Evolutionary conservation across 2,888 invertebrate genomes (phyloP).

Genomic region (Nemapogon koenigi): DNA sequence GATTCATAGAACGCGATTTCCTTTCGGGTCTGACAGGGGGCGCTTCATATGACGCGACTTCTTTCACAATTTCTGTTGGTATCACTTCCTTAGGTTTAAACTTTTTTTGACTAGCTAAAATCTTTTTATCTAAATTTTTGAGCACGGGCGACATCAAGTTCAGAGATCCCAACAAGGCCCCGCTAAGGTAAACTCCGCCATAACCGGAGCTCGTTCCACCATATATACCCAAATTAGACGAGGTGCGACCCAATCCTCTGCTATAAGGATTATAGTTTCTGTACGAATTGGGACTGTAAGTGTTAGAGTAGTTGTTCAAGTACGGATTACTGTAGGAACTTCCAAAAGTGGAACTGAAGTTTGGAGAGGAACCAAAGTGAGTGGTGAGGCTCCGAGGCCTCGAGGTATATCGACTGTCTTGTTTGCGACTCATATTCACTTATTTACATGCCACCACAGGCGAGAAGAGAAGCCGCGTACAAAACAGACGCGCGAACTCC

Average conservation of each 20-base stretch:
- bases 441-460: constrained; percentile 31
- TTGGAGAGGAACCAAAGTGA: constrained; percentile 52
- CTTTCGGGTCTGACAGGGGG: constrained; percentile 47
- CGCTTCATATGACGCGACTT: constrained; percentile 15
- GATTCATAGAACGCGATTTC: constrained; percentile 29
- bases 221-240: constrained; percentile 57
- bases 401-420: constrained; percentile 38
- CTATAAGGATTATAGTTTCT: constrained; percentile 55
- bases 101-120: constrained; percentile 55
- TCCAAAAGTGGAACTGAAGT: constrained; percentile 45
- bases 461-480: constrained; percentile 5
- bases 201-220: constrained; percentile 72
- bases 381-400: constrained; percentile 48
- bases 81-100: constrained; percentile 53
- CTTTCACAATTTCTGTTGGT: constrained; percentile 23
- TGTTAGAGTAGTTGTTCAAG: constrained; percentile 36
- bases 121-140: constrained; percentile 53
- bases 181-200: constrained; percentile 71
- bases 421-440: constrained; percentile 49
- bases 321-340: constrained; percentile 24
- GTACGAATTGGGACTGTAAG: constrained; percentile 39
- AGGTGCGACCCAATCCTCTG: constrained; percentile 39
- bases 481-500: constrained; percentile 31
- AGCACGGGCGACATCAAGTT: constrained; percentile 64
- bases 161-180: constrained; percentile 61